These are phyloP conservation scores for Seriola dumerili DNA, from an alignment of 2,113 vertebrate genomes.

Conservation along the genomic window DNA sequence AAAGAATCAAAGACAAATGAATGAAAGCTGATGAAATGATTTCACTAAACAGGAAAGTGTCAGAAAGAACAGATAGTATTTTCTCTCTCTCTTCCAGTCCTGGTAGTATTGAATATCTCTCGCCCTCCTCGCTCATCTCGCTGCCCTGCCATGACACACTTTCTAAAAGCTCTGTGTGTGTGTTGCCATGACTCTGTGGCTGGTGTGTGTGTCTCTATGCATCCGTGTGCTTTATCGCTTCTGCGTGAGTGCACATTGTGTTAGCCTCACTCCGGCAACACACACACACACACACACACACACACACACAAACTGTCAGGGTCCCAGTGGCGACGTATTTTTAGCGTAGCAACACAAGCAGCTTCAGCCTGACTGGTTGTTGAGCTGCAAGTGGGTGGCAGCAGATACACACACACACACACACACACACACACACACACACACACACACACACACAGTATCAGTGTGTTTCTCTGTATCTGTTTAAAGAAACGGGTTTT, in stretches of 20 bases:
- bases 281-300: slow-evolving; percentile 37
- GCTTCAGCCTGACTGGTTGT: slow-evolving; percentile 62
- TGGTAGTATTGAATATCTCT: not conserved
- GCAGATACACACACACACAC: not conserved
- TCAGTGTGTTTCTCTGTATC: not conserved
- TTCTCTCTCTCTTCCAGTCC: not conserved
- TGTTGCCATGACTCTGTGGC: slow-evolving; percentile 45
- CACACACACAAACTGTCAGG: slow-evolving; percentile 11
- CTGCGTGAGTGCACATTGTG: slow-evolving; percentile 52
- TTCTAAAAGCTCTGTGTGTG: slow-evolving; percentile 32
- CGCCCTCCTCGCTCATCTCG: not conserved
- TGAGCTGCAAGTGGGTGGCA: slow-evolving; percentile 58
- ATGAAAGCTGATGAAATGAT: too few relatives aligned
- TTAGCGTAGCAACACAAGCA: slow-evolving; percentile 78
- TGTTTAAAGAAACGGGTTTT: not conserved
- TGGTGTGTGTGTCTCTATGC: slow-evolving; percentile 9
- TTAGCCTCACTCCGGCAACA: slow-evolving; percentile 31
- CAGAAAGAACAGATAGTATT: not conserved
- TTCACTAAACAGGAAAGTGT: too few relatives aligned
- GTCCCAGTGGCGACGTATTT: slow-evolving; percentile 61
- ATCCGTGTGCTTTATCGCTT: slow-evolving; percentile 22
- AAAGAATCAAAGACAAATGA: too few relatives aligned
- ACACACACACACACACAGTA: too few relatives aligned
- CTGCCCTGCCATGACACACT: slow-evolving; percentile 47
- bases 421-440: not conserved